Evolutionary conservation across 2,113 vertebrate species (phyloP).

Genomic region (Nycticebus coucang): DNA sequence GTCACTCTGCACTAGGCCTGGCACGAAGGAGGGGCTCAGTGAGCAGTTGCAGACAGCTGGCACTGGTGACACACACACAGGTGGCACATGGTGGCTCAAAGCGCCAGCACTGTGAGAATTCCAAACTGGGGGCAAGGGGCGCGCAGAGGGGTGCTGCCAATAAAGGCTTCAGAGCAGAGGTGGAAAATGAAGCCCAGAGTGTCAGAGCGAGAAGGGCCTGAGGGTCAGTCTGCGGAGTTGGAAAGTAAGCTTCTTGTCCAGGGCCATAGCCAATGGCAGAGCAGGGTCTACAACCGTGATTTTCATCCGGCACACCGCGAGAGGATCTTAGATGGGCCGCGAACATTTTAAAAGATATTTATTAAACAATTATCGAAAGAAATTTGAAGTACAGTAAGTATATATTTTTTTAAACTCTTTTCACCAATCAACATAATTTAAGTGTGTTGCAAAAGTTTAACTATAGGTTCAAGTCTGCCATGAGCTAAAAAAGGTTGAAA

Average conservation of each 20-base stretch:
- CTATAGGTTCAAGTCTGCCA: too few relatives aligned
- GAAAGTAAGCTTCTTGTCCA: not conserved
- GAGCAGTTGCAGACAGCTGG: not conserved
- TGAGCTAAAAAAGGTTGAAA: too few relatives aligned
- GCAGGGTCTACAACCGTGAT: too few relatives aligned
- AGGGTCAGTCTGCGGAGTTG: not conserved
- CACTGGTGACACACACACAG: not conserved
- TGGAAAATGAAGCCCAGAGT: not conserved
- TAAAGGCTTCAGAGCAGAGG: not conserved
- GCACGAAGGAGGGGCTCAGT: not conserved
- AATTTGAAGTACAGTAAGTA: too few relatives aligned
- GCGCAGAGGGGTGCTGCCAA: too few relatives aligned
- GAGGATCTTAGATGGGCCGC: too few relatives aligned
- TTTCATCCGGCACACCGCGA: too few relatives aligned
- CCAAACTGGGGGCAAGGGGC: rapidly evolving
- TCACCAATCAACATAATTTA: too few relatives aligned
- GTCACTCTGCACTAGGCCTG: not conserved
- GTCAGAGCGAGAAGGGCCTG: not conserved
- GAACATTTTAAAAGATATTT: too few relatives aligned
- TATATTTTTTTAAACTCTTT: too few relatives aligned
- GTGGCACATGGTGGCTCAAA: not conserved
- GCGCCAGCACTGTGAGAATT: not conserved
- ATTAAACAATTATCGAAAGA: too few relatives aligned
- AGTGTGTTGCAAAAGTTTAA: too few relatives aligned
- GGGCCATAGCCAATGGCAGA: not conserved